These are phyloP conservation scores for Muricea muricata DNA, from an alignment of 92 coral and sea anemone genomes.

Conservation along the genomic window DNA sequence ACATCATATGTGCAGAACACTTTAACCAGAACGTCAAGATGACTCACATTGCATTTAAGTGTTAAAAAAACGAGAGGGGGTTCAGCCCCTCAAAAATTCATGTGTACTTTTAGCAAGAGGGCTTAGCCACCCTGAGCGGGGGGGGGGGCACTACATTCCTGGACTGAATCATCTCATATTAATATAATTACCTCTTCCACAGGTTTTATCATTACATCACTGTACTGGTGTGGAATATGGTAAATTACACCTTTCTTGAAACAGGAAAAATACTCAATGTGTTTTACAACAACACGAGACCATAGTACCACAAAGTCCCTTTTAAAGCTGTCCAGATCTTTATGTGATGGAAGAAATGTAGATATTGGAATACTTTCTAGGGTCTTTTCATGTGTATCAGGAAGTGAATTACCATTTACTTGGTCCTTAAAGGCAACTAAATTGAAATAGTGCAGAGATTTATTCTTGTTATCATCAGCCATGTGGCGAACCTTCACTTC, in stretches of 20 bases:
- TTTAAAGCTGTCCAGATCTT: conserved; percentile 48
- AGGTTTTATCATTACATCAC: conserved; percentile 51
- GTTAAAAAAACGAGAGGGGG: too few species aligned
- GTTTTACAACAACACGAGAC: conserved; percentile 59
- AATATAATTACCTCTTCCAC: not conserved
- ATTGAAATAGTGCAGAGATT: conserved; percentile 55
- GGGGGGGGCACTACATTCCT: too few species aligned
- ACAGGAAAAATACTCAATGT: conserved; percentile 20
- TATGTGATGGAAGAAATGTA: conserved; percentile 56
- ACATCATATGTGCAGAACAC: too few species aligned
- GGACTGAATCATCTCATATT: too few species aligned
- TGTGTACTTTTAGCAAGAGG: too few species aligned
- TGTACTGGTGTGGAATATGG: conserved; percentile 70
- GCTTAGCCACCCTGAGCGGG: too few species aligned
- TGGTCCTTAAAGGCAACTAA: conserved; percentile 51
- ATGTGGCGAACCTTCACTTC: conserved; percentile 61
- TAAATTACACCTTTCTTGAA: conserved; percentile 17
- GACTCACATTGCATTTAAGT: too few species aligned
- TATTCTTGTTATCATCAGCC: conserved; percentile 46
- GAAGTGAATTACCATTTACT: conserved; percentile 51
- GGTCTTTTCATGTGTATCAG: conserved; percentile 51
- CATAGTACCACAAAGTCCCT: conserved; percentile 55
- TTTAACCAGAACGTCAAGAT: too few species aligned
- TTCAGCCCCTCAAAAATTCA: too few species aligned
- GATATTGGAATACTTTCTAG: conserved; percentile 42